Base-by-base conservation (phyloP, 1,140 invertebrate genomes). In the Nasonia giraulti region DNA sequence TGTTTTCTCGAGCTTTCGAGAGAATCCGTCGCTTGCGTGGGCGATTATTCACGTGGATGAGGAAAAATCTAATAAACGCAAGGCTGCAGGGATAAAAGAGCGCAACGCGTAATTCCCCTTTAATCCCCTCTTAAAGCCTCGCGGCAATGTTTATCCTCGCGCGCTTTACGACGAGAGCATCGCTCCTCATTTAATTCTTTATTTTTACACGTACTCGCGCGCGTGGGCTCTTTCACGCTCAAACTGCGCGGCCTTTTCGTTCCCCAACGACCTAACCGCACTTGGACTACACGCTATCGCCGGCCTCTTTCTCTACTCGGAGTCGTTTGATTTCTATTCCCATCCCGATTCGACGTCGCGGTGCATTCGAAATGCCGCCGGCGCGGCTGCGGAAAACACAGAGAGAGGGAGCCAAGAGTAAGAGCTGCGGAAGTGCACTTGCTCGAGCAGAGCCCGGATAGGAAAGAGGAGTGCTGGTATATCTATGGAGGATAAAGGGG, bases 251-350 rank as follows among this genome's bases (percentile, higher is more conserved):
- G 27, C 20, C 50, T 31, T 76, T 76, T 68, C 20, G 27, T 31
- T 47, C 14, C 27, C 23, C 2, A 55, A 76, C 23, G 7, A 82
- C 2, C 33, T 20, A 76, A 62, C 74, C 44, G 37, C 44, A 74
- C 69, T 73, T 68, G 40, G 23, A 80, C 44, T n/a, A 62, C 55
- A 20, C 17, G 20, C 20, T 20, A 17, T 12, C n/a, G 7, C 23
- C 20, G 6, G n/a, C 8, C 50, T 66, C 11, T 27, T n/a, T 66
- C 3, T 27, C 37, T 37, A 37, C 5, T 37, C 33, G 5, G 20
- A 74, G 27, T 20, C 66, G 69, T 80, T 74, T 80, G 69, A 86
- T 83, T 81, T 86, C 44, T 86, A 75, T 83, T 83, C 50, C 76
- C 37, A 33, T 83, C 80, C 33, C 44, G 62, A 73, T 23, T 78